A percentile compares a stretch with the other conserved stretches of the same genome.
Evolutionary conservation across 2,113 vertebrate genomes (phyloP).

Genomic region (Bostrychus sinensis): DNA sequence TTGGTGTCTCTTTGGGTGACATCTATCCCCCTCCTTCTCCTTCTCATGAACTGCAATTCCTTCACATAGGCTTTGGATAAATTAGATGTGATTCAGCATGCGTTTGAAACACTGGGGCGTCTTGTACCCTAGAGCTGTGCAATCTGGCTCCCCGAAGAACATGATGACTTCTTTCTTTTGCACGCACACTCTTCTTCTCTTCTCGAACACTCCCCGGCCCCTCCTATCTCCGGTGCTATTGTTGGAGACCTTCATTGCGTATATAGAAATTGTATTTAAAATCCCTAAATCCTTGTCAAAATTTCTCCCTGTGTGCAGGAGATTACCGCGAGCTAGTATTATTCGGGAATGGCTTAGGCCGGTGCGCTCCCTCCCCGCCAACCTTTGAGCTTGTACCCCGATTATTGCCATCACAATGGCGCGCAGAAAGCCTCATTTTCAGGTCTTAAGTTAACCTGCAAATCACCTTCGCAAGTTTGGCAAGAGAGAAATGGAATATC

Average conservation of each 20-base stretch:
- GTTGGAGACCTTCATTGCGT: slow-evolving; percentile 48
- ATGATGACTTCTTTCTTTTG: slow-evolving; percentile 48
- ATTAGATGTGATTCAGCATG: slow-evolving; percentile 68
- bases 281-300: slow-evolving; percentile 74
- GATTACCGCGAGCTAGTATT: slow-evolving; percentile 69
- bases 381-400: slow-evolving; percentile 56
- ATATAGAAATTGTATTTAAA: slow-evolving; percentile 72
- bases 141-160: slow-evolving; percentile 58
- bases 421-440: slow-evolving; percentile 42
- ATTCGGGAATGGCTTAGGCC: slow-evolving; percentile 67
- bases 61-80: slow-evolving; percentile 49
- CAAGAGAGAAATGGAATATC: slow-evolving; percentile 17
- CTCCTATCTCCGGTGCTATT: slow-evolving; percentile 34
- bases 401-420: slow-evolving; percentile 68
- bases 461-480: slow-evolving; percentile 39
- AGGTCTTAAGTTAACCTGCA: slow-evolving; percentile 52
- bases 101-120: slow-evolving; percentile 57
- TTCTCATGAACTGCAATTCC: slow-evolving; percentile 9
- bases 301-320: slow-evolving; percentile 66
- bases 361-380: slow-evolving; percentile 57
- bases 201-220: slow-evolving; percentile 9
- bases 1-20: slow-evolving; percentile 11
- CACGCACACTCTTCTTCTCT: slow-evolving; percentile 6
- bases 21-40: not conserved
- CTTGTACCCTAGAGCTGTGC: slow-evolving; percentile 57